Conservation (phyloP, 2,888 invertebrate species). For the Cybosia mesomella region DNA sequence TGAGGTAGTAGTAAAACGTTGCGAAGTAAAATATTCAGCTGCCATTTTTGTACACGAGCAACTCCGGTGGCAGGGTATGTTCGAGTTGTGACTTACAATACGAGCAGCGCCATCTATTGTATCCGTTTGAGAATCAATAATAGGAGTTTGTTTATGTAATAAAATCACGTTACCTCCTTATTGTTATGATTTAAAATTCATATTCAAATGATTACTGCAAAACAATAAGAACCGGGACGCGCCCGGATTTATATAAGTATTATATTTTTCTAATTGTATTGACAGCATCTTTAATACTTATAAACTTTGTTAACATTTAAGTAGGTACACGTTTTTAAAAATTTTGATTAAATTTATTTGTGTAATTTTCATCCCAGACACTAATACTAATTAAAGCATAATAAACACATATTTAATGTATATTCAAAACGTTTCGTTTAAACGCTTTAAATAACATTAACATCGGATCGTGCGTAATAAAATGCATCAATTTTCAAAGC, state of each 20-base stretch:
- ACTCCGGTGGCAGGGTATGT: conserved; percentile 86
- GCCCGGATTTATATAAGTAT: not conserved
- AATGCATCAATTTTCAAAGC: not conserved
- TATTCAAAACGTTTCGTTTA: not conserved
- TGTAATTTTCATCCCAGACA: no score
- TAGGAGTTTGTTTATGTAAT: conserved; percentile 62
- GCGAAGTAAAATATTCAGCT: conserved; percentile 84
- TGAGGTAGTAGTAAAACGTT: conserved; percentile 53
- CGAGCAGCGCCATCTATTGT: conserved; percentile 85
- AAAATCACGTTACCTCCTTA: conserved; percentile 31
- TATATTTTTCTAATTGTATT: not conserved
- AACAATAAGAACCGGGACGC: not conserved
- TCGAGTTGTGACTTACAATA: conserved; percentile 79
- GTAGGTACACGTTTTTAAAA: no score
- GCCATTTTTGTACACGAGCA: conserved; percentile 84
- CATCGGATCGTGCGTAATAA: not conserved
- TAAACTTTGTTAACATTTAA: not conserved
- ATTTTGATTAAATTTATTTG: no score
- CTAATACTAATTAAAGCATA: no score
- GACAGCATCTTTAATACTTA: no score
- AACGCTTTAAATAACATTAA: not conserved
- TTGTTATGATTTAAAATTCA: conserved; percentile 19
- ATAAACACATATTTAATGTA: no score
- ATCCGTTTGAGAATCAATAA: conserved; percentile 81
- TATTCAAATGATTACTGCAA: not conserved